Conservation (phyloP, 2,888 invertebrate genomes). For the Tanytarsus gracilentus region DNA sequence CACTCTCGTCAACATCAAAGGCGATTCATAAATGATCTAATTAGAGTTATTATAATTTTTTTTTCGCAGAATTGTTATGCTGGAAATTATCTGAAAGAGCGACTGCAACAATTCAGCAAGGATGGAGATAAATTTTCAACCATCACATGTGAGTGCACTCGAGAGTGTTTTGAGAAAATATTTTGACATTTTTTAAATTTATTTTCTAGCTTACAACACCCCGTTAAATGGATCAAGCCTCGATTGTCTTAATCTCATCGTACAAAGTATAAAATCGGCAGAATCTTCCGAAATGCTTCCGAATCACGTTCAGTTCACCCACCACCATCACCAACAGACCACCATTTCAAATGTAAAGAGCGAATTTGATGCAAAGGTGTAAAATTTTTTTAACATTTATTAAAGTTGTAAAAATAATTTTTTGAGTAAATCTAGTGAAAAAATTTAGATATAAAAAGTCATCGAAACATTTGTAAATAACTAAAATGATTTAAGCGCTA, state of each 20-base stretch:
- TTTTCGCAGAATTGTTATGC: conserved; percentile 40
- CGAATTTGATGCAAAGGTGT: conserved; percentile 24
- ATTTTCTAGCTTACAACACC: conserved; percentile 43
- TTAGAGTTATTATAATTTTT: conserved; percentile 30
- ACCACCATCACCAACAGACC: conserved; percentile 20
- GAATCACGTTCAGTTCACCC: conserved; percentile 16
- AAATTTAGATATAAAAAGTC: too few relatives aligned
- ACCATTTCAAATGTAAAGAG: neutral
- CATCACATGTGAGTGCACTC: conserved; percentile 37
- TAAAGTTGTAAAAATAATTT: too few relatives aligned
- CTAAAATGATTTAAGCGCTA: too few relatives aligned
- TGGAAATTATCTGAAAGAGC: conserved; percentile 42
- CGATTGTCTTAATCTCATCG: conserved; percentile 61
- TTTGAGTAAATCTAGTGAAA: too few relatives aligned
- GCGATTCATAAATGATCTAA: neutral
- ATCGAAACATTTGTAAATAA: too few relatives aligned
- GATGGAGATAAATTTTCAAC: conserved; percentile 40
- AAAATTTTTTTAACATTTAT: neutral
- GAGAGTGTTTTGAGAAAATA: neutral
- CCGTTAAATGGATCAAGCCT: conserved; percentile 50
- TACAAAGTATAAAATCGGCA: conserved; percentile 52
- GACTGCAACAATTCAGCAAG: conserved; percentile 39
- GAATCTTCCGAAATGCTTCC: neutral
- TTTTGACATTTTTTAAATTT: conserved; percentile 28
- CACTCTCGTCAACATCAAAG: conserved; percentile 9